Evolutionary conservation across 1,140 invertebrate genomes (phyloP).

Genomic region (Latrodectus geometricus): DNA sequence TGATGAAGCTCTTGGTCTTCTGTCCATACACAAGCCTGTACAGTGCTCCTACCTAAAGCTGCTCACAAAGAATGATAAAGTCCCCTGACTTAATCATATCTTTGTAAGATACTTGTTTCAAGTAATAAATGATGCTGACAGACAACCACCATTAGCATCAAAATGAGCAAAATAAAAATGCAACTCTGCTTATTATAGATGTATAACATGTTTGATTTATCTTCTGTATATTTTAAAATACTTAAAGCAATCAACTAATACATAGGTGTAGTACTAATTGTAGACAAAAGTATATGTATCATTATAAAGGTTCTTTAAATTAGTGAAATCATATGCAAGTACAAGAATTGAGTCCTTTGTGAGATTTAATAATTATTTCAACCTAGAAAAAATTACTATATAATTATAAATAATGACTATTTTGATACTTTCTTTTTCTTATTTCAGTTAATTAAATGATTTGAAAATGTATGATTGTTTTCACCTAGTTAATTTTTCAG

Average conservation of each 20-base stretch:
- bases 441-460: no score
- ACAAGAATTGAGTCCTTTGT: no score
- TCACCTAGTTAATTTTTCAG: no score
- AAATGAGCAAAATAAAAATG: constrained; percentile 14
- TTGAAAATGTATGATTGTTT: no score
- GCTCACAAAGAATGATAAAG: constrained; percentile 65
- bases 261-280: not conserved
- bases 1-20: constrained; percentile 85
- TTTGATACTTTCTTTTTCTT: no score
- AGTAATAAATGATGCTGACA: constrained; percentile 34
- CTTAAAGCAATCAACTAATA: not conserved
- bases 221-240: not conserved
- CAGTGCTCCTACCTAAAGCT: constrained; percentile 83
- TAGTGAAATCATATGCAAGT: no score
- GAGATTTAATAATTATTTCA: no score
- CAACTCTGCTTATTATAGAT: constrained; percentile 14
- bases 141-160: constrained; percentile 55
- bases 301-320: no score
- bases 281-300: not conserved
- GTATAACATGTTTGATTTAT: not conserved
- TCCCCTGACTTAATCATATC: constrained; percentile 49
- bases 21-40: constrained; percentile 89
- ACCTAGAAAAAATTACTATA: no score
- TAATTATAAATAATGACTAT: no score
- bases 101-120: constrained; percentile 14